phyloP scores from a whole-genome alignment of 2,797 vertebrate species.

The Enoplosus armatus region DNA sequence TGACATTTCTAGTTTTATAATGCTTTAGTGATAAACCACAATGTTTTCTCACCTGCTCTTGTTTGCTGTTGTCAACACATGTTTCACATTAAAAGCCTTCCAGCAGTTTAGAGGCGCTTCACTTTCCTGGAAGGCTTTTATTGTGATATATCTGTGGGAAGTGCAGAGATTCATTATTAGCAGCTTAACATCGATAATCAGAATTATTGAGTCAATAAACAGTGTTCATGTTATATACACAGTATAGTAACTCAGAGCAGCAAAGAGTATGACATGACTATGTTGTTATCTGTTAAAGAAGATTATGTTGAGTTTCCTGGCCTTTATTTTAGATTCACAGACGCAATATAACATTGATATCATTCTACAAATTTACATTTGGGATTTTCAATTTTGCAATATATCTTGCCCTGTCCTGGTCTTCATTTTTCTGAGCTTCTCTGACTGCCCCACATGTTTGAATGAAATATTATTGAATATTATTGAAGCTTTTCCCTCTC shows the following conservation, averaged over 20 bases:
- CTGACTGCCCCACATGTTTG: neutral
- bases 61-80: conserved; percentile 34
- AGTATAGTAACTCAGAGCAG: neutral
- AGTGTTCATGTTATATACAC: neutral
- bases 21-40: neutral
- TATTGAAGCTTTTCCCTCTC: neutral
- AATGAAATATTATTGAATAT: neutral
- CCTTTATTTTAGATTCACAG: neutral
- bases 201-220: neutral
- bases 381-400: neutral
- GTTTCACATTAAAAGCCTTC: conserved; percentile 33
- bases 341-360: neutral
- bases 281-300: neutral
- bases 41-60: conserved; percentile 24
- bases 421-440: neutral
- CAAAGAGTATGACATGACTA: neutral
- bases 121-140: conserved; percentile 7
- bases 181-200: neutral
- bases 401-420: neutral
- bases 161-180: conserved; percentile 9
- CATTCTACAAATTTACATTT: neutral
- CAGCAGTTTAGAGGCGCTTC: neutral
- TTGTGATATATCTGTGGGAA: conserved; percentile 22
- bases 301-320: neutral
- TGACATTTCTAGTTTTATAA: neutral